These are phyloP conservation scores for Arrhopalites spinosus DNA, from an alignment of 2,888 invertebrate genomes.

Conservation along the genomic window DNA sequence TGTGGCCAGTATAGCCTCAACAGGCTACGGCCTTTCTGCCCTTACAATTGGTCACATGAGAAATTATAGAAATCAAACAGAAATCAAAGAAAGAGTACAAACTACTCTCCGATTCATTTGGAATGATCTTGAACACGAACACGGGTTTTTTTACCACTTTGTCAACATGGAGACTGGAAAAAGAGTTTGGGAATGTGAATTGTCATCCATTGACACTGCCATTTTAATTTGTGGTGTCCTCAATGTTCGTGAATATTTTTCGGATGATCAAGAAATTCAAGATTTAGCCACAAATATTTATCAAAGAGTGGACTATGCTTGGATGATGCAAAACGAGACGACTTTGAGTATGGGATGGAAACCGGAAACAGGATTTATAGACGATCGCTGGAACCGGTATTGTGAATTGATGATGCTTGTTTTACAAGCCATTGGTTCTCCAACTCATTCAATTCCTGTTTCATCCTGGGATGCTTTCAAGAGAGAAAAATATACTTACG, in stretches of 20 bases:
- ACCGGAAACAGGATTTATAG: constrained; percentile 49
- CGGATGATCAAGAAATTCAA: constrained; percentile 40
- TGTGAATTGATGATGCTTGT: constrained; percentile 53
- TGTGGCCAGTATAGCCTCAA: constrained; percentile 50
- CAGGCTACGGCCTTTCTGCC: constrained; percentile 49
- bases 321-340: constrained; percentile 51
- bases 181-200: constrained; percentile 51
- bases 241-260: constrained; percentile 51
- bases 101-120: constrained; percentile 44
- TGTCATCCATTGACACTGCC: constrained; percentile 53
- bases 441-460: constrained; percentile 48
- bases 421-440: constrained; percentile 51
- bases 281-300: constrained; percentile 46
- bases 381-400: constrained; percentile 53
- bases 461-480: constrained; percentile 44
- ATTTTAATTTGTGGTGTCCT: constrained; percentile 50
- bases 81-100: constrained; percentile 44
- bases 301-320: constrained; percentile 46
- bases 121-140: constrained; percentile 43
- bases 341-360: constrained; percentile 53
- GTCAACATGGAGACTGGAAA: constrained; percentile 50
- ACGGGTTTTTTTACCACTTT: constrained; percentile 54
- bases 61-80: constrained; percentile 36
- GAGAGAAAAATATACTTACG: constrained; percentile 41
- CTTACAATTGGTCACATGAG: constrained; percentile 49